Conservation (phyloP, 2,888 invertebrate genomes). For the Leptopterna dolabrata region DNA sequence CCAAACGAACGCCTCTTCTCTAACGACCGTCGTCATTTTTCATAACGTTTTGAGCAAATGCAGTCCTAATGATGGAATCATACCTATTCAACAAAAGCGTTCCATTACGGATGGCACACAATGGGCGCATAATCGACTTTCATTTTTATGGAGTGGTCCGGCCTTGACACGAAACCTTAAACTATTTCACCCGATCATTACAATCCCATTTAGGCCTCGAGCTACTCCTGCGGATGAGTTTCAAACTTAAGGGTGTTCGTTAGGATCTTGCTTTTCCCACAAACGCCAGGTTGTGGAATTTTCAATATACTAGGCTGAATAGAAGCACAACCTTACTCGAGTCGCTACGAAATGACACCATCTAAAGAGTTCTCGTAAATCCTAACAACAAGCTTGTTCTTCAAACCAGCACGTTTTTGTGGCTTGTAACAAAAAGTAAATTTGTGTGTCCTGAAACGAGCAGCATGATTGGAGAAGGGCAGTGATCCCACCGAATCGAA, state of each 20-base stretch:
- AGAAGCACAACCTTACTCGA: too few species aligned
- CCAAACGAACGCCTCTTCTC: background rate
- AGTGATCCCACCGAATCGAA: background rate
- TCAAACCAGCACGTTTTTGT: too few species aligned
- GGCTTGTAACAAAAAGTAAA: too few species aligned
- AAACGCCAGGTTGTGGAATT: too few species aligned
- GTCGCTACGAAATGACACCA: too few species aligned
- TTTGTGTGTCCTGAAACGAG: background rate
- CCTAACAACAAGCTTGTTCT: too few species aligned
- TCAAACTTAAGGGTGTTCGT: background rate
- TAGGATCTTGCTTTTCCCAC: background rate
- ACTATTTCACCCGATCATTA: background rate
- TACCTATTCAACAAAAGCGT: background rate
- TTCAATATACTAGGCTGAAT: too few species aligned
- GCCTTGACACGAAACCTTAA: background rate
- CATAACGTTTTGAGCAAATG: conserved; percentile 17
- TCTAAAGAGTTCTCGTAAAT: too few species aligned
- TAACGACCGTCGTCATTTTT: conserved; percentile 25
- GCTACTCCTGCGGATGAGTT: background rate
- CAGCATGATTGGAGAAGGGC: background rate
- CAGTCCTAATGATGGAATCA: conserved; percentile 26
- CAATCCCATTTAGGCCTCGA: background rate
- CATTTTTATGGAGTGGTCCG: conserved; percentile 8
- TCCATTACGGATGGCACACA: background rate
- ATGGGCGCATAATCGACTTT: conserved; percentile 15